Evolutionary conservation across 2,888 invertebrate genomes (phyloP), one percentile per base, ranked within the genome.

Genomic region (Tricholauxania praeusta): DNA sequence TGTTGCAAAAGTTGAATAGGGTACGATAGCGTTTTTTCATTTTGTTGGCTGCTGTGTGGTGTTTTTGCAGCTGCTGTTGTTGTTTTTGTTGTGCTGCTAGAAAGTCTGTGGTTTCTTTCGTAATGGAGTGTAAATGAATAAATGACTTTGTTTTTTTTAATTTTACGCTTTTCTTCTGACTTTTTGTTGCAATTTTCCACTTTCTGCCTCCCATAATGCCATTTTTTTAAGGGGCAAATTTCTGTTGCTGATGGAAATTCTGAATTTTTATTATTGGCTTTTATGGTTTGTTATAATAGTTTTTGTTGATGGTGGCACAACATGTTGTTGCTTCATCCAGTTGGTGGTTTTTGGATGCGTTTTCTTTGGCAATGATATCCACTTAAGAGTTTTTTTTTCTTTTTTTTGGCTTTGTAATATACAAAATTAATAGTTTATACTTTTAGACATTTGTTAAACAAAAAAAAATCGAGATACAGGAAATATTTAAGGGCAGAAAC

Each of bases 121-220:
- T 74, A 66, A 69, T 69, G 53, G 69, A 51, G 69, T 72, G 74
- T 70, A 72, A 65, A 72, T 66, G 74, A 69, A 53, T 62, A 74
- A 71, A 71, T 69, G 55, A 72, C 32, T 65, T 74, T 60, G 49
- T 52, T 67, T 17, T 52, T 14, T 17, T 51, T 51, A 14, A 28
- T 15, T 39, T 67, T 7, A 1, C 19, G 55, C 67, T 28, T 28
- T 28, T 51, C 64, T 67, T 39, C 19, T 22, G 7, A 12, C 64
- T 49, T 28, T 49, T 65, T 52, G 7, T 52, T n/a, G 28, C 28
- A 19, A 6, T 51, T 32, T 39, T 39, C 39, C 39, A 39, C 32
- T 65, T 28, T 52, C 14, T 5, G 14, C 28, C 52, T 52, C 32
- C 22, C 28, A 12, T 1, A 49, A 12, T 32, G 59, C 28, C 59